Conservation (phyloP, 2,888 invertebrate genomes). For the Oasisia sp. region DNA sequence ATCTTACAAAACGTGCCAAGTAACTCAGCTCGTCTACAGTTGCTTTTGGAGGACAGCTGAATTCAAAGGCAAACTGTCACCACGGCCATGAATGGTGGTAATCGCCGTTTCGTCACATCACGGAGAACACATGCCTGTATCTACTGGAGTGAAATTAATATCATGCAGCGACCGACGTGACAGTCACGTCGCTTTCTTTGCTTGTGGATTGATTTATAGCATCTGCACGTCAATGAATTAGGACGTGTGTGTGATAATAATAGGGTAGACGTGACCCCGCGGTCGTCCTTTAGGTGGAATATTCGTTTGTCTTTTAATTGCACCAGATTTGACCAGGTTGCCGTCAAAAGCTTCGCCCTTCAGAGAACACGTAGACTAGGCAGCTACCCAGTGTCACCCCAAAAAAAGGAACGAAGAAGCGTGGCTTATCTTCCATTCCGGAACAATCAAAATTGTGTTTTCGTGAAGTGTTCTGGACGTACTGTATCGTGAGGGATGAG, state of each 20-base stretch:
- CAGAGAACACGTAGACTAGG: no score
- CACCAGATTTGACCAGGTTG: no score
- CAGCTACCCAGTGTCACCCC: no score
- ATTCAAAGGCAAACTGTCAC: neutral
- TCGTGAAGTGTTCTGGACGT: no score
- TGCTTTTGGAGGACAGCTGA: neutral
- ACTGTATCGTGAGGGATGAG: no score
- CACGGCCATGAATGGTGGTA: neutral
- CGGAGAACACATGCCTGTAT: neutral
- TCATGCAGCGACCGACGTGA: neutral
- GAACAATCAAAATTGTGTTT: neutral
- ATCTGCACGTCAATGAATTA: neutral
- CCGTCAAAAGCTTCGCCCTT: no score
- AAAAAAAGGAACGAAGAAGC: neutral
- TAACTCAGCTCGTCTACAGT: neutral
- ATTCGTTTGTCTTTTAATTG: neutral
- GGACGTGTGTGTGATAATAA: neutral
- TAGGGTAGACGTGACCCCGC: neutral
- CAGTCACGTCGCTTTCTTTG: neutral
- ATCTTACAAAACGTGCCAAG: neutral
- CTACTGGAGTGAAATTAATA: neutral
- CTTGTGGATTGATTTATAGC: neutral
- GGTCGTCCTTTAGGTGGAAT: neutral
- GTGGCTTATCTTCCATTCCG: neutral
- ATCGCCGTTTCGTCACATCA: neutral